Conservation (phyloP, 2,888 invertebrate species). For the Stenotaenia linearis region DNA sequence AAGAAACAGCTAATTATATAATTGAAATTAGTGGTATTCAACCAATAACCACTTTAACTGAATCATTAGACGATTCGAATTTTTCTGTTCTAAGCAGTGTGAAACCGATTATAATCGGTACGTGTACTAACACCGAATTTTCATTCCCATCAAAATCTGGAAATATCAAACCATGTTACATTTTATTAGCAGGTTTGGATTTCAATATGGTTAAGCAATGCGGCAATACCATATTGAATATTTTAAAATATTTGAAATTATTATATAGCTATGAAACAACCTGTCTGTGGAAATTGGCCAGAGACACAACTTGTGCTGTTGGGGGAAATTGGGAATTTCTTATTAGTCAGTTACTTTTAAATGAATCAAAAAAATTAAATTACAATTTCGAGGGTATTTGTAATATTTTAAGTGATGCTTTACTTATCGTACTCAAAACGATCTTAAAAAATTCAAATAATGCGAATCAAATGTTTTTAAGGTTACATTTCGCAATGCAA, state of each 20-base stretch:
- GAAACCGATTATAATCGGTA: neutral
- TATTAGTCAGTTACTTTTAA: neutral
- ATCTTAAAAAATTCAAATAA: slow-evolving; percentile 7
- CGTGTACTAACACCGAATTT: neutral
- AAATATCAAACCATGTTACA: neutral
- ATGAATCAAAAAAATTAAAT: neutral
- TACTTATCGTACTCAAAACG: neutral
- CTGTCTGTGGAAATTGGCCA: neutral
- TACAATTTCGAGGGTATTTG: neutral
- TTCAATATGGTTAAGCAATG: neutral
- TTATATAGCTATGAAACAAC: neutral
- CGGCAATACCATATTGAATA: neutral
- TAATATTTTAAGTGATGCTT: neutral
- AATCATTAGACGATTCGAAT: neutral
- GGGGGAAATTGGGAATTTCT: neutral
- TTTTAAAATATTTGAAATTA: neutral
- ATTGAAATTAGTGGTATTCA: neutral
- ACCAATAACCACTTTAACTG: neutral
- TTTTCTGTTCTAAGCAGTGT: neutral
- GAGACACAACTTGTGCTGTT: neutral
- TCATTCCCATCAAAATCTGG: neutral
- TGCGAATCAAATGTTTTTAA: neutral
- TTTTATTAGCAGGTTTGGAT: neutral
- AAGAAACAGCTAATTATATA: neutral
- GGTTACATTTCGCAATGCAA: neutral